phyloP scores from a whole-genome alignment of 2,888 invertebrate genomes.

The Horisme vitalbata region DNA sequence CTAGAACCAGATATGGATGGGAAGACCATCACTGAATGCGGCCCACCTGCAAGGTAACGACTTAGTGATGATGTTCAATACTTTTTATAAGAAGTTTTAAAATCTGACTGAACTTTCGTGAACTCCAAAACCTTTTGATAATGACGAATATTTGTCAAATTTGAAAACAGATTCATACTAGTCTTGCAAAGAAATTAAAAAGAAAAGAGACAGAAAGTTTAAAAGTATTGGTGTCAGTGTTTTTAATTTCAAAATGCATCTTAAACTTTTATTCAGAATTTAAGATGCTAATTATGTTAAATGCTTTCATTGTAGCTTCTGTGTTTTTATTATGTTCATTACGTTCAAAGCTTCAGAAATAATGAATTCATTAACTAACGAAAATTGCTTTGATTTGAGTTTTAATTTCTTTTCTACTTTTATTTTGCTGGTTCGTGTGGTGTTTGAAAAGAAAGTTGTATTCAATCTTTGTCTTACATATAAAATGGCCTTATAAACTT shows the following conservation, averaged over 20 bases:
- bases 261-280: conserved; percentile 4
- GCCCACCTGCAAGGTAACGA: conserved; percentile 86
- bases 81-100: background rate
- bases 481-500: background rate
- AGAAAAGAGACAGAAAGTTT: background rate
- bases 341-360: conserved; percentile 14
- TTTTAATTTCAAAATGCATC: too few relatives aligned
- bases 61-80: conserved; percentile 12
- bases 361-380: conserved; percentile 10
- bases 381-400: conserved; percentile 54
- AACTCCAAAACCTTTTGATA: too few relatives aligned
- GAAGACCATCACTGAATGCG: conserved; percentile 78
- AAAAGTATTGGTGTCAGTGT: conserved; percentile 2
- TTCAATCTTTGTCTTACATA: conserved; percentile 23
- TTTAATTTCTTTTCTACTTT: conserved; percentile 37
- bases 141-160: background rate
- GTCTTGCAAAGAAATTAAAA: background rate
- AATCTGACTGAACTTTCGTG: too few relatives aligned
- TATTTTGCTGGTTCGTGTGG: conserved; percentile 45
- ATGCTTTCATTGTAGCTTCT: conserved; percentile 80
- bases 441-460: conserved; percentile 44
- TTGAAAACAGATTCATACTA: background rate
- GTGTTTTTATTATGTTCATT: conserved; percentile 22
- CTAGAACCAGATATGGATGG: conserved; percentile 76
- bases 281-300: conserved; percentile 15